Percentiles rank a stretch among this genome's conserved stretches.
phyloP scores from a whole-genome alignment of 2,113 vertebrate species.

The Dicentrarchus labrax region DNA sequence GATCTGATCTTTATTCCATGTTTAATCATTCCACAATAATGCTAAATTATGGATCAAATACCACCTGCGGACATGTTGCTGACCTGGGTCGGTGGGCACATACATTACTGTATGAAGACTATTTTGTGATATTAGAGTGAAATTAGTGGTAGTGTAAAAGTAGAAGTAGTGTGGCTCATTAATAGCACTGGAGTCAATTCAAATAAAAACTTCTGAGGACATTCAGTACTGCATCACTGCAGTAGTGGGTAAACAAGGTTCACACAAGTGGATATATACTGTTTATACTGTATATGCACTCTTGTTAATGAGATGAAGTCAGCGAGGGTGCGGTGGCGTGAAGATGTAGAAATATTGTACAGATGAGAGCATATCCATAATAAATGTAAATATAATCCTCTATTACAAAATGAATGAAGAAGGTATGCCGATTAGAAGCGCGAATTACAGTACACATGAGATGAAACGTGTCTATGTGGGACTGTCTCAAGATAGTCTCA shows the following conservation, averaged over 20 bases:
- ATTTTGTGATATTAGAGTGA: background rate
- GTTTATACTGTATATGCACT: background rate
- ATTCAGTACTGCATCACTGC: background rate
- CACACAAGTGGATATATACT: background rate
- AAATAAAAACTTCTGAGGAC: background rate
- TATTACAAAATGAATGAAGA: too few relatives aligned
- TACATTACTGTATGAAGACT: background rate
- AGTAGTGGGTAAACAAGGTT: background rate
- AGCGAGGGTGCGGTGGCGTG: too few relatives aligned
- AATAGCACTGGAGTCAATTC: slow-evolving; percentile 27
- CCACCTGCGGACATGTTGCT: background rate
- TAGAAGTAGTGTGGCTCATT: background rate
- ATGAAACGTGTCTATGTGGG: too few relatives aligned
- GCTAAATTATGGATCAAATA: background rate
- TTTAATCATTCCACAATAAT: background rate
- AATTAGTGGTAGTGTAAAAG: background rate
- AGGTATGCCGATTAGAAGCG: too few relatives aligned
- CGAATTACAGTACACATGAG: too few relatives aligned
- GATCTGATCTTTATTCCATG: background rate
- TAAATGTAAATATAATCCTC: too few relatives aligned
- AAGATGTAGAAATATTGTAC: background rate
- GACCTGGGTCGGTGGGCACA: background rate
- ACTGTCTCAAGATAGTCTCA: too few relatives aligned
- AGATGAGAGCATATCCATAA: too few relatives aligned
- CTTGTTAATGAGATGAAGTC: background rate